Percentiles rank a stretch among this genome's conserved stretches.
phyloP scores from a whole-genome alignment of 2,797 vertebrate genomes.

The Manis pentadactyla region DNA sequence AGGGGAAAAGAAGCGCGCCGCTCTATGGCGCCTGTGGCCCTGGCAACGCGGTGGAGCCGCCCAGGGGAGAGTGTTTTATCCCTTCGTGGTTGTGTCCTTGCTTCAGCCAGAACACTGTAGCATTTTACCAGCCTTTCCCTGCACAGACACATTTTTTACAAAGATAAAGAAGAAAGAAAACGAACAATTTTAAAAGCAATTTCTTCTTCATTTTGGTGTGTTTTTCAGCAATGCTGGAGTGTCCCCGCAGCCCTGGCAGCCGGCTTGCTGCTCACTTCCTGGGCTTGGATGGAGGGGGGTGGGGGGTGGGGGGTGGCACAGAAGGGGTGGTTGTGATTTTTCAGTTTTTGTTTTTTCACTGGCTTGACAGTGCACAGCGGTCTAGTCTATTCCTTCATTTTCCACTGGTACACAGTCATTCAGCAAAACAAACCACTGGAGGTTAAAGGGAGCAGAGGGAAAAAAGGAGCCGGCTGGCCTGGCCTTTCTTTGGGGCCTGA shows the following conservation, averaged over 20 bases:
- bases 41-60: fast-evolving
- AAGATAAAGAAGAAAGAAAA: conserved; percentile 39
- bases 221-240: neutral
- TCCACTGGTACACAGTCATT: neutral
- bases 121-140: neutral
- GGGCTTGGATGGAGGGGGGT: too few relatives aligned
- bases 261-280: neutral
- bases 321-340: too few relatives aligned
- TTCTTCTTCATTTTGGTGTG: neutral
- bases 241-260: neutral
- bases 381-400: neutral
- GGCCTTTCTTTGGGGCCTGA: conserved; percentile 67
- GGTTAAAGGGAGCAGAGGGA: conserved; percentile 58
- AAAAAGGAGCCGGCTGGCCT: conserved; percentile 13
- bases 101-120: neutral
- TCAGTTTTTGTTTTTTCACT: neutral
- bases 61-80: neutral
- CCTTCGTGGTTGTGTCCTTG: neutral
- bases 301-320: too few relatives aligned
- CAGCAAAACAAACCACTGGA: neutral
- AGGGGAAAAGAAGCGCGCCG: neutral
- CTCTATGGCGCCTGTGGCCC: fast-evolving
- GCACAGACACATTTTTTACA: neutral
- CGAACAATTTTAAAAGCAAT: neutral
- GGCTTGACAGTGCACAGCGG: neutral